These are phyloP conservation scores for Pheosia tremula DNA, from an alignment of 2,888 invertebrate species.

Conservation along the genomic window DNA sequence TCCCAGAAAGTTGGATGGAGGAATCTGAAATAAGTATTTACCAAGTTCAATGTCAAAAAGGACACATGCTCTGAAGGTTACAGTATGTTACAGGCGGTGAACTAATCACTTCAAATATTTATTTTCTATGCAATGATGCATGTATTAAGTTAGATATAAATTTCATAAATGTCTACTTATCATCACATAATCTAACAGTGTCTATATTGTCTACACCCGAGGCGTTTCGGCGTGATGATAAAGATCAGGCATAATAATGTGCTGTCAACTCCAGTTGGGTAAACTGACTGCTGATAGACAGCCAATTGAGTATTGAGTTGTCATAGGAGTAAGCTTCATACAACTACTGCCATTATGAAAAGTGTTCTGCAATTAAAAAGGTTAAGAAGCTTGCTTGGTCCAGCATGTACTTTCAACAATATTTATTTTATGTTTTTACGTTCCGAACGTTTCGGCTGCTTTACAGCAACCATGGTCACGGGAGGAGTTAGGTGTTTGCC, in stretches of 20 bases:
- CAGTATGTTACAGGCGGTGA: too few species aligned
- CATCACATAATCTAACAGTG: slow-evolving; percentile 8
- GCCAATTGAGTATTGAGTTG: slow-evolving; percentile 1
- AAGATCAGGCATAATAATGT: neutral
- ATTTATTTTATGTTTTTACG: too few species aligned
- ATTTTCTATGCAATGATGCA: too few species aligned
- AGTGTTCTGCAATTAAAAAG: neutral
- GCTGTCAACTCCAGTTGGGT: slow-evolving; percentile 5
- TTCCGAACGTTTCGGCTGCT: too few species aligned
- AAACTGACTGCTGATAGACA: neutral
- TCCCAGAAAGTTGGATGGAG: neutral
- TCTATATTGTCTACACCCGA: slow-evolving; percentile 12
- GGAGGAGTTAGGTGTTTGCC: too few species aligned
- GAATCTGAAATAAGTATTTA: neutral
- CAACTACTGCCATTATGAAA: neutral
- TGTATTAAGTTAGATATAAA: neutral
- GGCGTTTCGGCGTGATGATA: slow-evolving; percentile 15
- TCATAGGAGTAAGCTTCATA: neutral
- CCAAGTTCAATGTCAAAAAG: too few species aligned
- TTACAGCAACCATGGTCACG: too few species aligned
- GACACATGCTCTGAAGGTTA: too few species aligned
- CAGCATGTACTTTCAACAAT: too few species aligned
- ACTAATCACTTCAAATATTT: too few species aligned
- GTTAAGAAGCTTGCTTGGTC: too few species aligned
- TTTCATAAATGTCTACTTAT: neutral